Evolutionary conservation across 2,113 vertebrate genomes (phyloP).

Genomic region (Microcebus jonahi): DNA sequence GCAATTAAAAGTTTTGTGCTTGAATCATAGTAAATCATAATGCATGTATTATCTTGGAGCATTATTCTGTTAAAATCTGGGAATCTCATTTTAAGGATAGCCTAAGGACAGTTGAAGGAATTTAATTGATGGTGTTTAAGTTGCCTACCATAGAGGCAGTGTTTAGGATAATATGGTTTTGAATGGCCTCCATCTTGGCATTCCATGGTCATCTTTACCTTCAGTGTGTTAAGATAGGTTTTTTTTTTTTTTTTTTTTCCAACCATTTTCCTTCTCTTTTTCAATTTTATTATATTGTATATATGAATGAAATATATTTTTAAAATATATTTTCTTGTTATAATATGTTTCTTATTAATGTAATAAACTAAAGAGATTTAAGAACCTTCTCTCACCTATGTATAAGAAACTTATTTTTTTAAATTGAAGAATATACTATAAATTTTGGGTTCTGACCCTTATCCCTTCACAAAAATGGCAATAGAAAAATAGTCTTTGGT

Average conservation of each 20-base stretch:
- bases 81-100: background rate
- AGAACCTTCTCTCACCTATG: background rate
- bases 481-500: conserved; percentile 31
- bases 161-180: background rate
- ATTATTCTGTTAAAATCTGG: conserved; percentile 44
- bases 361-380: conserved; percentile 53
- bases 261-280: background rate
- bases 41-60: conserved; percentile 35
- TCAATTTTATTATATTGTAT: background rate
- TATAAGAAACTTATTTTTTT: conserved; percentile 33
- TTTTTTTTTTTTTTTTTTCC: conserved; percentile 30
- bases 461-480: background rate
- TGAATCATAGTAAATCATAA: conserved; percentile 59
- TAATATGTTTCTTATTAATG: conserved; percentile 29
- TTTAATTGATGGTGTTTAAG: background rate
- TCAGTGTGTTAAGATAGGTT: background rate
- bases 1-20: conserved; percentile 56
- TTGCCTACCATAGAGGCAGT: background rate
- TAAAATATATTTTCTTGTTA: conserved; percentile 15
- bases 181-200: background rate
- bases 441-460: conserved; percentile 49
- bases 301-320: conserved; percentile 41
- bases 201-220: background rate
- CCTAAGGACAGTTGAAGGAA: background rate
- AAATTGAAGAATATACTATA: background rate